Percentiles rank a stretch among this genome's conserved stretches.
Evolutionary conservation across 2,797 vertebrate species (phyloP).

Genomic region (Nothura maculosa): DNA sequence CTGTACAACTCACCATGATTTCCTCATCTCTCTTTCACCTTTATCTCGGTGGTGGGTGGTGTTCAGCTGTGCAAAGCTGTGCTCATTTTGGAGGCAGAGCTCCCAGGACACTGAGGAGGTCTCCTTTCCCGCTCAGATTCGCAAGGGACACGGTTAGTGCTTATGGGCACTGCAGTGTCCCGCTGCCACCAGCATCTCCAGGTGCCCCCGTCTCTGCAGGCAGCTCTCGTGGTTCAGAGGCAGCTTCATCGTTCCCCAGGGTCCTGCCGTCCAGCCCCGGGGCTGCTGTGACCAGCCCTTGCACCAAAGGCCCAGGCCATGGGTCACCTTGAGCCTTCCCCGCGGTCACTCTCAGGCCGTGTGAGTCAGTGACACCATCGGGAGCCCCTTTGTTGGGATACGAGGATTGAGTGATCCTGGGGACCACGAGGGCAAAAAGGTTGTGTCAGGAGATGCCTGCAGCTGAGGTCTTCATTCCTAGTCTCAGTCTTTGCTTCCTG

Average conservation of each 20-base stretch:
- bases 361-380: no score
- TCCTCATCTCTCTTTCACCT: neutral
- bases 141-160: no score
- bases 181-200: neutral
- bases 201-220: neutral
- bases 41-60: neutral
- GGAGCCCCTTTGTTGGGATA: neutral
- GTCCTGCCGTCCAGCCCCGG: neutral
- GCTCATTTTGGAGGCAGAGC: neutral
- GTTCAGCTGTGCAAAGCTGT: neutral
- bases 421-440: neutral
- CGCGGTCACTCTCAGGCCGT: neutral
- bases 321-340: neutral
- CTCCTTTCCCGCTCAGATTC: neutral
- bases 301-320: neutral
- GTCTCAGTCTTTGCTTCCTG: neutral
- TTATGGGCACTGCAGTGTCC: no score
- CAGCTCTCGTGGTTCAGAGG: neutral
- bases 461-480: neutral
- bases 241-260: neutral
- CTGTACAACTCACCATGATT: neutral
- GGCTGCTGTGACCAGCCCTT: neutral
- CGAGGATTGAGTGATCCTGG: neutral
- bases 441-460: neutral
- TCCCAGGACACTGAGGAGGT: neutral